Evolutionary conservation across 2,113 vertebrate genomes (phyloP).

Genomic region (Arothron firmamentum): DNA sequence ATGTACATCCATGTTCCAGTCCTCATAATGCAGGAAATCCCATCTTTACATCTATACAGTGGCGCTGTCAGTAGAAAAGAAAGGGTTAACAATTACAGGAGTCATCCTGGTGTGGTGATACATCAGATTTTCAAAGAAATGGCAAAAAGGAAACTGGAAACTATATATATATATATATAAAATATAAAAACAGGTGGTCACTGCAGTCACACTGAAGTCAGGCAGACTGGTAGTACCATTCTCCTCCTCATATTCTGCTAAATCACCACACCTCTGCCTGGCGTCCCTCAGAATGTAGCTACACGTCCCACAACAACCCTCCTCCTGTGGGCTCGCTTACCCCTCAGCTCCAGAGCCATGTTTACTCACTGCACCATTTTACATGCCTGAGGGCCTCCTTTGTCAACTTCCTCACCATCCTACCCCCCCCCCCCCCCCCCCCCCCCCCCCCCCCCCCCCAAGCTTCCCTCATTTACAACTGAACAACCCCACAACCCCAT

Average conservation of each 20-base stretch:
- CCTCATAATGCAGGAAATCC: constrained; percentile 81
- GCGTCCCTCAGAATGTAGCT: background rate
- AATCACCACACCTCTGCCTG: background rate
- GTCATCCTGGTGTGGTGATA: constrained; percentile 56
- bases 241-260: background rate
- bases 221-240: constrained; percentile 27
- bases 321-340: background rate
- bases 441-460: constrained; percentile 7
- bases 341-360: constrained; percentile 3
- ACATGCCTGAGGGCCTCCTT: constrained; percentile 15
- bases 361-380: constrained; percentile 22
- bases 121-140: constrained; percentile 63
- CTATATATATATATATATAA: constrained; percentile 21
- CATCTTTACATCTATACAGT: constrained; percentile 87
- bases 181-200: constrained; percentile 55
- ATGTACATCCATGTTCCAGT: constrained; percentile 87
- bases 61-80: constrained; percentile 78
- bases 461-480: constrained; percentile 25
- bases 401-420: constrained; percentile 31
- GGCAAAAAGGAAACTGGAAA: constrained; percentile 52
- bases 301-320: background rate
- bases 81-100: constrained; percentile 74
- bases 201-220: constrained; percentile 65
- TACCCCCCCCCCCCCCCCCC: background rate
- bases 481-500: background rate